Evolutionary conservation across 2,113 vertebrate species (phyloP).

Genomic region (Proterorhinus semilunaris): DNA sequence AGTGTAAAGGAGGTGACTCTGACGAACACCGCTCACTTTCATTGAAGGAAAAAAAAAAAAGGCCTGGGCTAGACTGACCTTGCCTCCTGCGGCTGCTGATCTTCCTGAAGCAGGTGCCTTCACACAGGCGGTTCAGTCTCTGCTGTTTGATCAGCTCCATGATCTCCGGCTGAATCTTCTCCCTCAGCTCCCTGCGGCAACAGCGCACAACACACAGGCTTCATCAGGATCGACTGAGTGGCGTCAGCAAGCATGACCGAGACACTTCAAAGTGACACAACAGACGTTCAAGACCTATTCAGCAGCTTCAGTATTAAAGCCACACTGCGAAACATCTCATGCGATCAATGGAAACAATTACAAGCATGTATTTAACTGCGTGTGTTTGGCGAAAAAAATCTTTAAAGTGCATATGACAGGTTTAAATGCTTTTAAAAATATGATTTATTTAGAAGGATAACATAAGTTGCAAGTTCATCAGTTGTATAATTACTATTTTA

Average conservation of each 20-base stretch:
- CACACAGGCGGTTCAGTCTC: constrained; percentile 95
- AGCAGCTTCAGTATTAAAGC: too few relatives aligned
- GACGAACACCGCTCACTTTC: background rate
- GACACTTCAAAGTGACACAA: background rate
- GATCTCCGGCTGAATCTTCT: constrained; percentile 99
- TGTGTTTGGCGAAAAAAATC: too few relatives aligned
- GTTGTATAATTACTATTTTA: too few relatives aligned
- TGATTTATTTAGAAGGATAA: too few relatives aligned
- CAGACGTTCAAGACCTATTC: background rate
- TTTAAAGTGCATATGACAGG: too few relatives aligned
- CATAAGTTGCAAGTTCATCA: too few relatives aligned
- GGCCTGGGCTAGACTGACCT: constrained; percentile 75
- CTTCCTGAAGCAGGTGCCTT: constrained; percentile 98
- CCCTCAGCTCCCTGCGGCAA: constrained; percentile 88
- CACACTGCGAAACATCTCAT: too few relatives aligned
- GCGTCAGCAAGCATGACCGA: background rate
- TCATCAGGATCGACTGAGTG: background rate
- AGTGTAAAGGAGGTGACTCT: too few relatives aligned
- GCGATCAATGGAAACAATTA: too few relatives aligned
- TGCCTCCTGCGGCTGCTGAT: constrained; percentile 95
- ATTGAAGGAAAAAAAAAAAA: constrained; percentile 9
- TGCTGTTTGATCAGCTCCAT: constrained; percentile 98
- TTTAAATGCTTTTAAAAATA: too few relatives aligned
- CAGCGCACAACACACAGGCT: constrained; percentile 6
- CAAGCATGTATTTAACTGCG: too few relatives aligned